Evolutionary conservation across 2,797 vertebrate species (phyloP), one percentile per base, ranked within the genome.

Genomic region (Psittacula derbiana): DNA sequence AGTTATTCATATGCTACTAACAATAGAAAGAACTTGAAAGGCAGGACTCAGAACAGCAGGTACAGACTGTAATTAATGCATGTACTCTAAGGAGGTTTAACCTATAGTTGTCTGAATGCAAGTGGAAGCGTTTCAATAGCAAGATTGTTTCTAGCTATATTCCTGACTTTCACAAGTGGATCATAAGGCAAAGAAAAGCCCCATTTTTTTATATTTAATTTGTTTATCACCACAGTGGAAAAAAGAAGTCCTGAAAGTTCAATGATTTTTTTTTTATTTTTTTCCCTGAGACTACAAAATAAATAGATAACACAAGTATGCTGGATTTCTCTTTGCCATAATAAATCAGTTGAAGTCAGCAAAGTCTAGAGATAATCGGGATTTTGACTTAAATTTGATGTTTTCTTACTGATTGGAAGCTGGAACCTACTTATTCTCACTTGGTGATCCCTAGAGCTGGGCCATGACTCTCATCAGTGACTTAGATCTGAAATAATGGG

Each of bases 1-100:
- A 92, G 90, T 94, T 92, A 88, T 80, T 96, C 66, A 80, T 73
- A 76, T 46, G 50, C 18, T 81, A 40, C 67, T 90, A 94, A 93
- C 93, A 96, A 92, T 81, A 93, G 90, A 90, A 83, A 65, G 72
- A 92, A 86, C 30, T 95, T 43, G 40, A 94, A 97, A 95, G 55
- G 78, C 60, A 88, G 71, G 86, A 86, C 71, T n/a, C 90, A 88
- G 73, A 95, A 88, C 70, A 93, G 86, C 92, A 95, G 92, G 80
- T 95, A 90, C 41, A 57, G 70, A 78, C 24, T 33, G 86, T 94
- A 95, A 95, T 93, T 97, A 95, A 88, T 80, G 64, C 36, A 50
- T 28, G 12, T 81, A 64, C 33, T 92, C 76, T 60, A 82, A 85
- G 33, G 57, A 90, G 43, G 2, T 44, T 97, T 95, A 95, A 92